These are phyloP conservation scores for Diprion similis DNA, from an alignment of 1,140 invertebrate species.

Conservation along the genomic window DNA sequence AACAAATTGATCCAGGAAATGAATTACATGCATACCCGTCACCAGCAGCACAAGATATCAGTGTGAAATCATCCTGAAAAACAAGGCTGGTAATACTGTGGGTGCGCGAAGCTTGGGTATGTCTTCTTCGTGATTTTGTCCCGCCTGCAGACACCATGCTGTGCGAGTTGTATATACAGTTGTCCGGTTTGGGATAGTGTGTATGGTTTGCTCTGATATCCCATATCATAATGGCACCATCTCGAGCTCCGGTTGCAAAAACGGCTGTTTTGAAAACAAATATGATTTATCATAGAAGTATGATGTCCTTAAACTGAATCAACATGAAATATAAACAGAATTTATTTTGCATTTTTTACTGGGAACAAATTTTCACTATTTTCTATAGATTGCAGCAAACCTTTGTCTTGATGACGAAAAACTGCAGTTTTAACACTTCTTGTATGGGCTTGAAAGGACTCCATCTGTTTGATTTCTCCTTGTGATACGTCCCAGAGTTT, in stretches of 20 bases:
- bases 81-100: constrained; percentile 80
- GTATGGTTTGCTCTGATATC: constrained; percentile 70
- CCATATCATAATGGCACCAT: constrained; percentile 86
- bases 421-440: constrained; percentile 81
- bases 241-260: constrained; percentile 85
- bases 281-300: constrained; percentile 12
- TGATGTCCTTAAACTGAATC: constrained; percentile 2
- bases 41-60: constrained; percentile 82
- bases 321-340: constrained; percentile 13
- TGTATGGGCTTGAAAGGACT: constrained; percentile 75
- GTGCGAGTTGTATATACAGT: constrained; percentile 69
- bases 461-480: constrained; percentile 58
- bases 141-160: constrained; percentile 58
- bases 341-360: constrained; percentile 5
- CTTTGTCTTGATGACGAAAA: constrained; percentile 70
- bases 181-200: constrained; percentile 65
- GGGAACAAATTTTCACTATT: too few relatives aligned
- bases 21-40: constrained; percentile 69
- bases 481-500: constrained; percentile 74
- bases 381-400: constrained; percentile 37
- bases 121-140: constrained; percentile 56
- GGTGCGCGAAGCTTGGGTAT: constrained; percentile 41
- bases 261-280: constrained; percentile 60
- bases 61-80: constrained; percentile 78
- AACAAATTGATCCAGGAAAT: constrained; percentile 5